Evolutionary conservation across 2,113 vertebrate species (phyloP), one percentile per base, ranked within the genome.

Genomic region (Pangasianodon hypophthalmus): DNA sequence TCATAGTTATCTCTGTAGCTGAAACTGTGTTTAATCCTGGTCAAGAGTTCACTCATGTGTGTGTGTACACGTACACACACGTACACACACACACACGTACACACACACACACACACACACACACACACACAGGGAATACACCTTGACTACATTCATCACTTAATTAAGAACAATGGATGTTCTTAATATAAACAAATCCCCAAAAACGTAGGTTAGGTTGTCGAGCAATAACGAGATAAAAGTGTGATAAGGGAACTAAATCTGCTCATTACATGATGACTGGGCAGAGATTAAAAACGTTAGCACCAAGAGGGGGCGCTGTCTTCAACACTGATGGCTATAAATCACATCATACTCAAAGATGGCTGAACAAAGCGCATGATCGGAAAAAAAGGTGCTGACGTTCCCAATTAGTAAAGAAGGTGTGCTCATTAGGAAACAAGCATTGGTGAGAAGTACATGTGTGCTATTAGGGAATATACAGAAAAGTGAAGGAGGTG

Each of bases 1-100:
- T 91, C 91, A 92, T 62, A 89, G 91, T 91, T 86, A 92, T 92
- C 87, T 87, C 82, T 29, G 69, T 52, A 73, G n/a, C 48, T 41
- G 19, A 44, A 87, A 80, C 85, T 84, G 86, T 91, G 87, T 89
- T 90, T 89, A 92, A 84, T 84, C 48, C 79, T 88, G 80, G 75
- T 92, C 56, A 89, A 75, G 44, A 58, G 32, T 62, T 82, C 69
- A 46, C 67, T 1, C 37, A 37, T 6, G 10, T 32, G 11, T 2
- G 14, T 13, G 14, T 13, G 14, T 13, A 52, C 52, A 52, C 52
- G 13, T 11, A 48, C 48, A 48, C 48, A 48, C 48, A 48, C 29
- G 4, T 0, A 13, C 64, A 41, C 84, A 84, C 46, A 69, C 75
- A 88, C 87, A 89, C 88, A 84, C 81, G 56, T 69, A 79, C 85